Percentiles rank a stretch among this genome's conserved stretches.
phyloP scores from a whole-genome alignment of 2,113 vertebrate genomes.

The Marmota flaviventris region DNA sequence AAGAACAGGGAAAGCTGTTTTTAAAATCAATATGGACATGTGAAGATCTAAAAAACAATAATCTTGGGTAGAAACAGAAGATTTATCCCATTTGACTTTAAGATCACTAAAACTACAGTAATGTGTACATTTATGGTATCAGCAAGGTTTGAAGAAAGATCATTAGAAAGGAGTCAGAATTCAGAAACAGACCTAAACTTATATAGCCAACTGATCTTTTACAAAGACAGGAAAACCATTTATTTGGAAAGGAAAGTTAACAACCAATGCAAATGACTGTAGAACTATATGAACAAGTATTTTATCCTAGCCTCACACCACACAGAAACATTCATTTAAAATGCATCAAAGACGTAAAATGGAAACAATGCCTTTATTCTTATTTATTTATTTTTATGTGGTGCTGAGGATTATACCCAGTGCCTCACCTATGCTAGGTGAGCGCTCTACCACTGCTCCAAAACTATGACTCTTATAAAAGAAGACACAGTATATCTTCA shows the following conservation, averaged over 20 bases:
- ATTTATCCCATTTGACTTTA: background rate
- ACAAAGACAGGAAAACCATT: background rate
- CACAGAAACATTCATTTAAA: background rate
- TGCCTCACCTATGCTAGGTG: too few species aligned
- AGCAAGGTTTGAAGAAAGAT: background rate
- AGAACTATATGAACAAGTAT: background rate
- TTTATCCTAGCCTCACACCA: background rate
- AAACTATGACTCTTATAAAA: background rate
- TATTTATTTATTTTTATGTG: too few species aligned
- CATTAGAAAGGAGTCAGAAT: background rate
- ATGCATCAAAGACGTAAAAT: background rate
- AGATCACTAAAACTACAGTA: background rate
- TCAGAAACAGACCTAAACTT: background rate
- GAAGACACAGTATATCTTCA: background rate
- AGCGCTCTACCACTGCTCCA: too few species aligned
- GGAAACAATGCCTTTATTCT: too few species aligned
- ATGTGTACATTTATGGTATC: background rate
- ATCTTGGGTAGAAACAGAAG: background rate
- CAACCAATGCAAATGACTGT: background rate
- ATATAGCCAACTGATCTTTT: background rate
- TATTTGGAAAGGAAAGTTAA: too few species aligned
- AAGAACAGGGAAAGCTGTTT: slow-evolving; percentile 32
- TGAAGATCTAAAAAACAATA: background rate
- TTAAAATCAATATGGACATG: background rate
- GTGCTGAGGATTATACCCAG: too few species aligned